Evolutionary conservation across 2,888 invertebrate genomes (phyloP), one percentile per base, ranked within the genome.

Genomic region (Watsonalla binaria): DNA sequence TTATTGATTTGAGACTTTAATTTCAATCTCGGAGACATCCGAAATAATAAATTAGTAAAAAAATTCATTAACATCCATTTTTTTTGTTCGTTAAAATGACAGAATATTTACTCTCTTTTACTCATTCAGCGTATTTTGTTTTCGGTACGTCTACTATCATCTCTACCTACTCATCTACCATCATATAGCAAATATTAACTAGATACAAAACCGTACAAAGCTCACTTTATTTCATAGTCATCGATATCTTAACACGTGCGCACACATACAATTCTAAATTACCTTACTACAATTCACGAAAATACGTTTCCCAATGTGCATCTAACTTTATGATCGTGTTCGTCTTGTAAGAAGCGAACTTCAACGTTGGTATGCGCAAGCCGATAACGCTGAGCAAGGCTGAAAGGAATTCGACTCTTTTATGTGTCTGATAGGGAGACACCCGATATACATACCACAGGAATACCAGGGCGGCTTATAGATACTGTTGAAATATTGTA

Each of bases 331-430:
- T 47, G 24, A 47, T 6, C 51, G 34, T 50, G 45, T 45, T 45
- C 53, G 37, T 47, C 58, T 49, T 54, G 54, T 53, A 51, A 65
- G 63, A 59, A 65, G 59, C 58, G 54, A 55, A 57, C 61, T 64
- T 60, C 61, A 57, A 57, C 66, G 66, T 72, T 60, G 72, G 72
- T 66, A 72, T 76, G 73, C 70, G 73, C 67, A 63, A 68, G 58
- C 60, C 68, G 73, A 78, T 76, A 76, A 70, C 66, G 65, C 64
- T 58, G 63, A 63, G 60, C 71, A 70, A 70, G 73, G 66, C 56
- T 61, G 65, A 50, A 49, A 58, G 72, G 70, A 74, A 77, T 73
- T 71, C 52, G 74, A 73, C 63, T 66, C 68, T 69, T 47, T 47
- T 49, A 35, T 49, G 54, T 54, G 57, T 59, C 61, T 66, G 59